phyloP scores from a whole-genome alignment of 2,113 vertebrate genomes.

The Megaceryle maxima region DNA sequence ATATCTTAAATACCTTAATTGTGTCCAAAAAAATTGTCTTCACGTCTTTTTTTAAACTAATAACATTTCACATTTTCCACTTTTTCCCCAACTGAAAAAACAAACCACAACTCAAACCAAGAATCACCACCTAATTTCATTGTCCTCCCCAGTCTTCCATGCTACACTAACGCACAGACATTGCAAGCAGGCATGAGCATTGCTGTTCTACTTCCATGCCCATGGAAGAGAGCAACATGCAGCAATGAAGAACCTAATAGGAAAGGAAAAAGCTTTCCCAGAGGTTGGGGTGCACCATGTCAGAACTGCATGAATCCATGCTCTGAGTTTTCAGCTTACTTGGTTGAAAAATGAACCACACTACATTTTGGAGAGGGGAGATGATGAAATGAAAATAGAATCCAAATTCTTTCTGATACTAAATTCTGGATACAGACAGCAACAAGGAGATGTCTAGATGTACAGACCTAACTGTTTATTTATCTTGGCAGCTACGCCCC shows the following conservation, averaged over 20 bases:
- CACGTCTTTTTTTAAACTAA: background rate
- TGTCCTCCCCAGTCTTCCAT: background rate
- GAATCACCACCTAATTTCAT: background rate
- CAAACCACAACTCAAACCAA: background rate
- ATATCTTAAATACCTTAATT: background rate
- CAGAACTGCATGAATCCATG: background rate
- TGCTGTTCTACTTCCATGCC: background rate
- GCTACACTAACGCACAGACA: background rate
- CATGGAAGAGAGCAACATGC: accelerated
- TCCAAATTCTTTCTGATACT: background rate
- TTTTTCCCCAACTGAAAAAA: background rate
- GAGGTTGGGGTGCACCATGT: background rate
- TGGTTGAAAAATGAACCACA: accelerated
- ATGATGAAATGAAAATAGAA: background rate
- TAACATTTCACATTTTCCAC: background rate
- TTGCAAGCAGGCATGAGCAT: accelerated
- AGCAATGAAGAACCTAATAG: background rate
- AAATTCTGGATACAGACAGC: background rate
- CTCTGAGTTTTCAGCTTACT: background rate
- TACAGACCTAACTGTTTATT: background rate
- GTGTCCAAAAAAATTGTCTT: background rate
- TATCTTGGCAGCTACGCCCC: background rate
- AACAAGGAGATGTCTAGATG: background rate
- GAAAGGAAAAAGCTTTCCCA: background rate
- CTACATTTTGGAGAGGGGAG: background rate